Evolutionary conservation across 2,888 invertebrate species (phyloP).

Genomic region (Scaptodrosophila latifasciaeformis): DNA sequence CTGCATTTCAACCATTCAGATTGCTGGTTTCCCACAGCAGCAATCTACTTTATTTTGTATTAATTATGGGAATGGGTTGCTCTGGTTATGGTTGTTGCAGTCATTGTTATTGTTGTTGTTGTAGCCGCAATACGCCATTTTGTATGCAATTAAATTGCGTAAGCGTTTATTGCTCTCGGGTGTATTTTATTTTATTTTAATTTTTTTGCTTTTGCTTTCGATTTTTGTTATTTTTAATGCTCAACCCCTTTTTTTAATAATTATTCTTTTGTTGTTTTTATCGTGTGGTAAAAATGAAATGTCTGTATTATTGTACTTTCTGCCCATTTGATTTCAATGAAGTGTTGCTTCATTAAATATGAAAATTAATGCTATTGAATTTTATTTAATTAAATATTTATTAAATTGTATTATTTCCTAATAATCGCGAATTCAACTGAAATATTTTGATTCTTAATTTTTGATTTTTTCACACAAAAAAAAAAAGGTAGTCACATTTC

Average conservation of each 20-base stretch:
- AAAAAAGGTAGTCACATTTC: too few species aligned
- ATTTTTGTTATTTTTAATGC: slow-evolving; percentile 58
- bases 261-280: slow-evolving; percentile 27
- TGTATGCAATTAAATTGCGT: slow-evolving; percentile 63
- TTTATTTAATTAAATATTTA: slow-evolving; percentile 47
- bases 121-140: slow-evolving; percentile 28
- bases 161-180: slow-evolving; percentile 62
- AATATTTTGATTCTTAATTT: slow-evolving; percentile 6
- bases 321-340: slow-evolving; percentile 32
- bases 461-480: neutral
- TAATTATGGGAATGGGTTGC: slow-evolving; percentile 4
- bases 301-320: slow-evolving; percentile 4
- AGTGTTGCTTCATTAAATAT: slow-evolving; percentile 61
- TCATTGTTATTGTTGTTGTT: neutral
- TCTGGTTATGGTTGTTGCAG: slow-evolving; percentile 8
- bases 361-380: slow-evolving; percentile 54
- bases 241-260: slow-evolving; percentile 12
- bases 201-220: slow-evolving; percentile 15
- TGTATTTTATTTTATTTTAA: slow-evolving; percentile 32
- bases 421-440: slow-evolving; percentile 20
- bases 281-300: slow-evolving; percentile 45
- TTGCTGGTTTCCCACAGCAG: slow-evolving; percentile 14
- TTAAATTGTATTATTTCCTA: slow-evolving; percentile 21
- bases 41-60: slow-evolving; percentile 29
- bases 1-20: slow-evolving; percentile 30